These are phyloP conservation scores for human (Homo sapiens) DNA, from an alignment of 2,113 vertebrate species.

Conservation along the genomic window DNA sequence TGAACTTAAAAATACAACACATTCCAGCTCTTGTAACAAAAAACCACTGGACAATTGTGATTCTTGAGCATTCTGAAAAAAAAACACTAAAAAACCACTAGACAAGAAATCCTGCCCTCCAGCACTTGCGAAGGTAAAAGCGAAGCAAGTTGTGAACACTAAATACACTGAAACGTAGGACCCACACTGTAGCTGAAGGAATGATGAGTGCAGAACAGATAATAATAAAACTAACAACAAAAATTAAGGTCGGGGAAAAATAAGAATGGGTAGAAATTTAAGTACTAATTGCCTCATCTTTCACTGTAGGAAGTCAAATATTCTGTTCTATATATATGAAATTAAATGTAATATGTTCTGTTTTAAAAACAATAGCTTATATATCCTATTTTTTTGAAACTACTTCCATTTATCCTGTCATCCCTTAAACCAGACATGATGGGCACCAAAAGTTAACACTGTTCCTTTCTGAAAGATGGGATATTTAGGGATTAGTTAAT, in stretches of 20 bases:
- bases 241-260: not conserved
- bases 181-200: not conserved
- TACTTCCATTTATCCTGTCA: not conserved
- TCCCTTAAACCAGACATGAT: not conserved
- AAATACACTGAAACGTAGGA: not conserved
- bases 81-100: not conserved
- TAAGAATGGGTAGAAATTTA: not conserved
- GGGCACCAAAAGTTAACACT: not conserved
- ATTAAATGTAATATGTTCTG: not conserved
- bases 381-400: not conserved
- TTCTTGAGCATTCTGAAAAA: not conserved
- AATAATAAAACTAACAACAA: not conserved
- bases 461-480: not conserved
- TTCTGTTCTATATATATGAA: not conserved
- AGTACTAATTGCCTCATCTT: not conserved
- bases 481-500: not conserved
- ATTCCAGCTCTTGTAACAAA: not conserved
- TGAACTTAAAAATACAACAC: not conserved
- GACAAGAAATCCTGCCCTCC: not conserved
- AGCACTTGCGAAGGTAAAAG: not conserved
- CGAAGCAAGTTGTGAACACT: not conserved
- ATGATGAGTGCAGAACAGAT: not conserved
- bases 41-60: not conserved
- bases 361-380: not conserved
- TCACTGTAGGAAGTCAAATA: not conserved